phyloP scores from a whole-genome alignment of 2,113 vertebrate genomes.

The Aptenodytes forsteri region DNA sequence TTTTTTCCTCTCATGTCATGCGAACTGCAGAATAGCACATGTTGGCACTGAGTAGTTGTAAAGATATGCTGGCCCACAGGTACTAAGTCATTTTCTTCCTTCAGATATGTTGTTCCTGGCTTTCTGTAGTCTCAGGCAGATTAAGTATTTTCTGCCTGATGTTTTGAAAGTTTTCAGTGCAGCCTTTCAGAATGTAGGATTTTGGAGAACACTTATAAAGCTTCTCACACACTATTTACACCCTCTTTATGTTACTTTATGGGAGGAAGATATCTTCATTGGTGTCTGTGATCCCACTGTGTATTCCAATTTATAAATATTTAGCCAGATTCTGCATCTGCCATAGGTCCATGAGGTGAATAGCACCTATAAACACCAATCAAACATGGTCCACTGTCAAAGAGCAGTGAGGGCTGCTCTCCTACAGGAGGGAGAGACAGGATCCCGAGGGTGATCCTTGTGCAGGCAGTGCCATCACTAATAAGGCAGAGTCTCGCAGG shows the following conservation, averaged over 20 bases:
- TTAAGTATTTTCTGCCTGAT: neutral
- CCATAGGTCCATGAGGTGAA: neutral
- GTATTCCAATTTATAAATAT: neutral
- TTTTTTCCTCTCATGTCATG: neutral
- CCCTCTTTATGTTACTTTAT: neutral
- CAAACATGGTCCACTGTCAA: rapidly evolving
- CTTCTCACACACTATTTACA: neutral
- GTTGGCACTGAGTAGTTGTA: neutral
- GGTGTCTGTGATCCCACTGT: neutral
- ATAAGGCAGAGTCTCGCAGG: neutral
- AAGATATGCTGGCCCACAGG: neutral
- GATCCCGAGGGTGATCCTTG: neutral
- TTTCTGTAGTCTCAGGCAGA: neutral
- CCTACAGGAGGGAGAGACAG: neutral
- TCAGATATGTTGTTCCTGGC: neutral
- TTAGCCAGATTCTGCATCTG: neutral
- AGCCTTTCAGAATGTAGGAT: neutral
- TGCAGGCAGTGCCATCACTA: neutral
- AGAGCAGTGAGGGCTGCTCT: neutral
- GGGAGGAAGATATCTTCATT: neutral
- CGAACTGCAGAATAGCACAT: neutral
- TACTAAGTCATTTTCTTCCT: neutral
- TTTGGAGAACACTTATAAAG: neutral
- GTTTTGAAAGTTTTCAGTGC: neutral
- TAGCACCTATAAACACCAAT: neutral